These are phyloP conservation scores for Erythrolamprus reginae DNA, from an alignment of 2,113 vertebrate species.

Conservation along the genomic window DNA sequence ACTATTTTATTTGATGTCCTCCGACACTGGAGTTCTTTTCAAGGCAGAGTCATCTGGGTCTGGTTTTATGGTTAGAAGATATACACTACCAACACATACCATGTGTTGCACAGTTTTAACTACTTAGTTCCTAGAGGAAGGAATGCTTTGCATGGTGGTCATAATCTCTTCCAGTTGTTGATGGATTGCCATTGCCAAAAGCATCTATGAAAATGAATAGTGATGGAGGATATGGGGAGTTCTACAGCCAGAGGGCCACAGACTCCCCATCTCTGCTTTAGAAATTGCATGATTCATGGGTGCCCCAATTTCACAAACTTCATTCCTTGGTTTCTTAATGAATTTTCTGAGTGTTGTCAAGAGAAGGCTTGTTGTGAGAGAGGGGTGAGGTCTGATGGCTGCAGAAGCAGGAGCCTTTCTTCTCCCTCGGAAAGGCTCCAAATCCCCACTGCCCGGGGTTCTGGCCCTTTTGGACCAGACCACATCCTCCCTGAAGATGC, in stretches of 20 bases:
- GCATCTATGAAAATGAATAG: not conserved
- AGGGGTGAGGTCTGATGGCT: too few relatives aligned
- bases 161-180: not conserved
- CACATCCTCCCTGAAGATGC: too few relatives aligned
- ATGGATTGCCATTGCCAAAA: not conserved
- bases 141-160: not conserved
- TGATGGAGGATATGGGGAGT: not conserved
- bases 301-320: not conserved
- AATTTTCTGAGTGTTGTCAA: not conserved
- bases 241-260: not conserved
- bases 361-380: not conserved
- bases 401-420: too few relatives aligned
- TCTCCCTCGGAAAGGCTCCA: too few relatives aligned
- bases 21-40: not conserved
- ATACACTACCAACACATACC: not conserved
- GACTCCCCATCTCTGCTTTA: not conserved
- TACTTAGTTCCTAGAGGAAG: not conserved
- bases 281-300: not conserved
- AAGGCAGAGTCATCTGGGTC: not conserved
- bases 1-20: not conserved
- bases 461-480: too few relatives aligned
- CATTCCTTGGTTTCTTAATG: not conserved
- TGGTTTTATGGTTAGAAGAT: not conserved
- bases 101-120: not conserved
- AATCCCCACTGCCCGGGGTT: too few relatives aligned